Evolutionary conservation across 2,888 invertebrate species (phyloP), one percentile per base, ranked within the genome.

Genomic region (Augochlorella aurata): DNA sequence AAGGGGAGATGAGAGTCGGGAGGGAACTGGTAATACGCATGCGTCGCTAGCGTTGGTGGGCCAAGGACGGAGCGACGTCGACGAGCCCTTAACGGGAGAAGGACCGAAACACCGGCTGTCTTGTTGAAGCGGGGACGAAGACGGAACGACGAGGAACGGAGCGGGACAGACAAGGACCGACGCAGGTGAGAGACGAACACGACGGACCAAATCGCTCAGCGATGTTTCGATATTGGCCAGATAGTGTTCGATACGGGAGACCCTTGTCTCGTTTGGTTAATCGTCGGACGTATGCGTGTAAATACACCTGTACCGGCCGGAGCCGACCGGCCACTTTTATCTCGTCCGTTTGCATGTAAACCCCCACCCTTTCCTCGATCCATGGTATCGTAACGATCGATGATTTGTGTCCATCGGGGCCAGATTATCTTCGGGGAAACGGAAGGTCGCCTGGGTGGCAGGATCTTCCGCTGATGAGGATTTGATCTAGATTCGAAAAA

Each of bases 241-340:
- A 91, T 90, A 90, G 90, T 87, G 91, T 91, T 92, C 91, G 92
- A 91, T 92, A 90, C 87, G 89, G 90, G 83, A 85, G 89, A 89
- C 89, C 90, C 89, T 90, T 91, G 91, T 91, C 93, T 91, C 90
- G 91, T 92, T 91, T 90, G 89, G 88, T 90, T 90, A 88, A 90
- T 90, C 89, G 87, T 86, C 85, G 63, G 84, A 85, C 83, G 77
- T 84, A 85, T 81, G 79, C 83, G 81, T 81, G 80, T 87, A 87
- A 76, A 79, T 83, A 81, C 80, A 77, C 84, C 83, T 82, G 83
- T 84, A 75, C 29, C 72, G 68, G 24, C 61, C 54, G 50, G 70
- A 52, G 16, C 12, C 8, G 63, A 18, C 16, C 67, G 74, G 24
- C 29, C 72, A 61, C 71, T 77, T 79, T 78, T 73, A 47, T 63